phyloP scores from a whole-genome alignment of 2,888 invertebrate genomes.

The Amorpha juglandis region DNA sequence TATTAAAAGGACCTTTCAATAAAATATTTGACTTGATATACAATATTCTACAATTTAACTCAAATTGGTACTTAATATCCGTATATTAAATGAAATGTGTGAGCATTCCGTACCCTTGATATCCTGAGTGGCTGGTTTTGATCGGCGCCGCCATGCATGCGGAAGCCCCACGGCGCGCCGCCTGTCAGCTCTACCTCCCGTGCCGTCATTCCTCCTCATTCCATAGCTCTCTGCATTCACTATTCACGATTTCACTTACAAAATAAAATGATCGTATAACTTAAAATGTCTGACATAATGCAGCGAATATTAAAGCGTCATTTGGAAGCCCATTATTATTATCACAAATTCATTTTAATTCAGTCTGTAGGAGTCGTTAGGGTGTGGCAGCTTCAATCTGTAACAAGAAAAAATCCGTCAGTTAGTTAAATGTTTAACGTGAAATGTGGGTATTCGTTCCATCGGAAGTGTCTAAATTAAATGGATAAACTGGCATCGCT shows the following conservation, averaged over 20 bases:
- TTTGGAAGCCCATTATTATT: slow-evolving; percentile 66
- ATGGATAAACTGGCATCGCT: no score
- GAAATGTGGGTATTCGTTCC: not conserved
- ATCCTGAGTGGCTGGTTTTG: slow-evolving; percentile 91
- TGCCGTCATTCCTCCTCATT: slow-evolving; percentile 85
- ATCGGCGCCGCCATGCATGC: slow-evolving; percentile 93
- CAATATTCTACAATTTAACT: not conserved
- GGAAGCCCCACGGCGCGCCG: slow-evolving; percentile 95
- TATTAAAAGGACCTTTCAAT: not conserved
- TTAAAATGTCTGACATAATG: slow-evolving; percentile 42
- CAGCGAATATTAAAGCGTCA: slow-evolving; percentile 52
- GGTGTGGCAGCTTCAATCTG: slow-evolving; percentile 44
- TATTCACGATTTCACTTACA: slow-evolving; percentile 36
- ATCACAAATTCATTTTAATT: slow-evolving; percentile 58
- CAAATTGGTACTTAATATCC: not conserved
- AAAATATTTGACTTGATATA: not conserved
- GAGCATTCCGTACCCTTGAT: slow-evolving; percentile 86
- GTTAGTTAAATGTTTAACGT: not conserved
- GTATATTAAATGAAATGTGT: not conserved
- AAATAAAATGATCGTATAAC: slow-evolving; percentile 49
- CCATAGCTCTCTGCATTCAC: slow-evolving; percentile 57
- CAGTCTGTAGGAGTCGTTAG: slow-evolving; percentile 45
- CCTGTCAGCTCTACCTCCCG: slow-evolving; percentile 90
- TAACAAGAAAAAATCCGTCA: slow-evolving; percentile 48
- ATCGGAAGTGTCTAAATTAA: not conserved